Evolutionary conservation across 2,888 invertebrate genomes (phyloP), one percentile per base, ranked within the genome.

Genomic region (Euplexia lucipara): DNA sequence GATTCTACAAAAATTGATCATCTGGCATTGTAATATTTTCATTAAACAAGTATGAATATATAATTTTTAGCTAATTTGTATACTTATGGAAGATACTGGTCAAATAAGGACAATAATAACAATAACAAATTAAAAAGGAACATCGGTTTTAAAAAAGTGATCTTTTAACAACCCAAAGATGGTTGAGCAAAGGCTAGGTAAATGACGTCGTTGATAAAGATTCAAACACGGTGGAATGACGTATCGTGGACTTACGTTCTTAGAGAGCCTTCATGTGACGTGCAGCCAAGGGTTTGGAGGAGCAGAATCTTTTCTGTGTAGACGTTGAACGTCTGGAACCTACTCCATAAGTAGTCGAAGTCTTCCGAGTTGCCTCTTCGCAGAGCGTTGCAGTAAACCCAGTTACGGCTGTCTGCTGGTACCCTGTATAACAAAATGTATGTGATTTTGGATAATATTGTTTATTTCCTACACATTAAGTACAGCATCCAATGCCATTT

Each of bases 301-400:
- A 98, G 93, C 9, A 96, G 88, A 5, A 96, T 95, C 86, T 97
- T 96, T 88, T 98, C 98, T 0, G 97, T 96, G 42, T 97, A 97
- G 1, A 97, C 96, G 37, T 96, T 96, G 54, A 96, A 95, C 0
- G 78, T 85, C 54, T 89, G 83, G 89, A 96, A 98, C 70, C 96
- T 96, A 0, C 92, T 75, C 96, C 97, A 97, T 22, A 97, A 90
- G 79, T 93, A 96, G 1, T 96, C 83, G 96, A 97, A 98, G 70
- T 97, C 97, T 0, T 86, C 86, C n/a, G 86, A 81, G 0, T 91
- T 92, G 0, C 97, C 97, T 34, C 96, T 87, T n/a, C 96, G 96
- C 9, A 98, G 93, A 1, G 96, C 97, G 20, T 96, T 96, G 86
- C 98, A 98, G 90, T 98, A 98, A 0, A 98, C 97, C 54, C 96